Evolutionary conservation across 2,797 vertebrate species (phyloP).

Genomic region (Microctenopoma stevenorrisi): DNA sequence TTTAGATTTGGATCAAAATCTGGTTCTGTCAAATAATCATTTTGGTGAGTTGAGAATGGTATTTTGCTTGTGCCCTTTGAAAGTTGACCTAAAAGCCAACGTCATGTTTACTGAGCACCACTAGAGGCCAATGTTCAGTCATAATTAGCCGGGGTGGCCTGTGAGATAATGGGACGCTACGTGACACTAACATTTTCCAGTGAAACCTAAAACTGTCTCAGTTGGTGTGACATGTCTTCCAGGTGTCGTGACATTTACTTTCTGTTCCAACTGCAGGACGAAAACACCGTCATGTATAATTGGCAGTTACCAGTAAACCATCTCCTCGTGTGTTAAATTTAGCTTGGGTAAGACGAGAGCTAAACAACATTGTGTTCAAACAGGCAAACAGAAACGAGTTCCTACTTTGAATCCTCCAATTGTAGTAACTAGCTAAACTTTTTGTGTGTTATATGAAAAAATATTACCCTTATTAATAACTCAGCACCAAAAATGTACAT

Average conservation of each 20-base stretch:
- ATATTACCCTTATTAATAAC: neutral
- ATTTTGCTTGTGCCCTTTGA: slow-evolving; percentile 13
- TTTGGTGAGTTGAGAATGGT: slow-evolving; percentile 19
- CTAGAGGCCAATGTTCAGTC: slow-evolving; percentile 42
- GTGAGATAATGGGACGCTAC: slow-evolving; percentile 9
- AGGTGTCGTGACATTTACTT: slow-evolving; percentile 69
- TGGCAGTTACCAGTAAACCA: slow-evolving; percentile 56
- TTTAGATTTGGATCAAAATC: neutral
- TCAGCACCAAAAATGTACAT: slow-evolving; percentile 9
- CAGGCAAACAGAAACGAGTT: neutral
- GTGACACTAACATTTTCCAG: slow-evolving; percentile 53
- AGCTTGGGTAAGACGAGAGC: slow-evolving; percentile 41
- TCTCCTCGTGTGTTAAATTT: slow-evolving; percentile 60
- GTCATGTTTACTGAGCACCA: slow-evolving; percentile 26
- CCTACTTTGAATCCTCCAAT: too few species aligned
- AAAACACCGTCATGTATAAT: slow-evolving; percentile 69
- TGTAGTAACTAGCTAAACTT: neutral
- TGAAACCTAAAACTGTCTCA: slow-evolving; percentile 46
- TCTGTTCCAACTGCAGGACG: slow-evolving; percentile 49
- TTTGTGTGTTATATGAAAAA: neutral
- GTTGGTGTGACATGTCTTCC: slow-evolving; percentile 58
- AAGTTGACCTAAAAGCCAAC: slow-evolving; percentile 15
- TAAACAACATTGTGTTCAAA: slow-evolving; percentile 38
- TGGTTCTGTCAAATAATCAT: slow-evolving; percentile 30
- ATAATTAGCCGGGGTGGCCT: neutral